Base-by-base conservation (phyloP, 2,888 invertebrate genomes). In the Aromia moschata region DNA sequence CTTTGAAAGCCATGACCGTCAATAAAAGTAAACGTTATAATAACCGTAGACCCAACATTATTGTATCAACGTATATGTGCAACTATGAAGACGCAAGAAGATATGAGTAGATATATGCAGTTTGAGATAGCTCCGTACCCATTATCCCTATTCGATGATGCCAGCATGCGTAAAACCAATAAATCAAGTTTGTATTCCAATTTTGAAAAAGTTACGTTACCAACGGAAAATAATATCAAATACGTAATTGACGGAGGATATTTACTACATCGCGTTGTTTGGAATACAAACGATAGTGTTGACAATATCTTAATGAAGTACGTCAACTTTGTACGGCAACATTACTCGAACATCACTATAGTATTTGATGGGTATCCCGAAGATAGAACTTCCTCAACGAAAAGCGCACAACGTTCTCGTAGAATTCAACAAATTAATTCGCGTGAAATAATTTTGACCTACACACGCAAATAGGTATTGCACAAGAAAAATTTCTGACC, bases 201-300 rank as follows among this genome's bases (percentile, higher is more conserved):
- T 37, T 12, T 37, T 37, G 37, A 37, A 37, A 7, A n/a, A n/a
- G n/a, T n/a, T n/a, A n/a, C n/a, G n/a, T n/a, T n/a, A n/a, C n/a
- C n/a, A n/a, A n/a, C n/a, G n/a, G n/a, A 37, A 38, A 11, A 57
- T 45, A 61, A 56, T 52, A 53, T 56, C 15, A 64, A 52, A 7
- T 57, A 45, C 52, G 41, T 64, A 25, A 58, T 62, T 17, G 64
- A 62, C 47, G 61, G 41, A 12, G 52, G 60, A 62, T 61, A 45
- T 58, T 44, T 58, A 47, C 33, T 64, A 31, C 61, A 64, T 51
- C 51, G 45, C 9, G 62, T 64, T 16, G 59, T 62, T 46, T 64
- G 64, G 61, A 31, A 40, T n/a, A 49, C 20, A 45, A n/a, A n/a
- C n/a, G 61, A 56, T 47, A 49, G 54, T 20, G 30, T 40, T 15